Evolutionary conservation across 2,888 invertebrate species (phyloP).

Genomic region (Notocelia uddmanniana): DNA sequence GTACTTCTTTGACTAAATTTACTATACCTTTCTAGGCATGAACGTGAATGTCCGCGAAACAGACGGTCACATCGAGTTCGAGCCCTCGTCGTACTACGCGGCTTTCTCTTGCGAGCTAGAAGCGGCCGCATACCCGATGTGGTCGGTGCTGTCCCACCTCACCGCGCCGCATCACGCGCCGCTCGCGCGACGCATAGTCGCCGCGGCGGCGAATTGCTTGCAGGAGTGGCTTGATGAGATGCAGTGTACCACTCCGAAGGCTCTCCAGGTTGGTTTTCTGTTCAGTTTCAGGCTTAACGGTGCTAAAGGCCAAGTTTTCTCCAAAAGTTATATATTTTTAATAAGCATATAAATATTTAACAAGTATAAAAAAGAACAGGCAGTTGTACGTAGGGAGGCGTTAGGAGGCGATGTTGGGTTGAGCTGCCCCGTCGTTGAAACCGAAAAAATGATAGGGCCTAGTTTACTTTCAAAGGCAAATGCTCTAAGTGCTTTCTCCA

Average conservation of each 20-base stretch:
- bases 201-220: conserved; percentile 91
- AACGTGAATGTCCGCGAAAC: conserved; percentile 97
- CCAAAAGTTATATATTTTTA: too few species aligned
- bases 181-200: conserved; percentile 91
- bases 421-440: too few species aligned
- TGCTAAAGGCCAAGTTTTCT: too few species aligned
- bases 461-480: too few species aligned
- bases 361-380: too few species aligned
- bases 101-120: conserved; percentile 99
- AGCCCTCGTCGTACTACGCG: conserved; percentile 98
- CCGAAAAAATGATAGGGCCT: too few species aligned
- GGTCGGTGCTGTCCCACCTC: conserved; percentile 97
- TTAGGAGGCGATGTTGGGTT: too few species aligned
- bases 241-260: conserved; percentile 87
- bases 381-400: too few species aligned
- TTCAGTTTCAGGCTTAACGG: too few species aligned
- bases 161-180: conserved; percentile 90
- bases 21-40: conserved; percentile 89
- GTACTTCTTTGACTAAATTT: not conserved
- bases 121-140: conserved; percentile 99
- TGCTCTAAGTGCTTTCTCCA: too few species aligned
- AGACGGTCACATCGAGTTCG: conserved; percentile 97
- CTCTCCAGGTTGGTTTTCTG: conserved; percentile 78
- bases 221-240: conserved; percentile 96
- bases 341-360: too few species aligned